Conservation (phyloP, 2,797 vertebrate species). For the Cynodonichthys magdalenae region DNA sequence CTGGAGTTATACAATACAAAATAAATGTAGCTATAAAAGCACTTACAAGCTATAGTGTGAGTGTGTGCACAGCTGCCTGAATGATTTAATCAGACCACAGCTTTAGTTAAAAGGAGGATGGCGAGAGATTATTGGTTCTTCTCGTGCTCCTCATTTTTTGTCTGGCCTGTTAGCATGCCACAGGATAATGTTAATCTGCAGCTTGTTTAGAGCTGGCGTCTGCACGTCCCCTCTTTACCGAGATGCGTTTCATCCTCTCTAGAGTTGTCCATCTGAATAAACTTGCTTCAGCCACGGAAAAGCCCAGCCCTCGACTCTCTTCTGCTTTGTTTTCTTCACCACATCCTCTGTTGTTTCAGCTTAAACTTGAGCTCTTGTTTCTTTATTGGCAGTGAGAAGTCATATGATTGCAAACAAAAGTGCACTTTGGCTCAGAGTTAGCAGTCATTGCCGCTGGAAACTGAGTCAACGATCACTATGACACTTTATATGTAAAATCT, state of each 20-base stretch:
- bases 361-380: background rate
- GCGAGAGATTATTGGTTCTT: constrained; percentile 27
- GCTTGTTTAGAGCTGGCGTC: background rate
- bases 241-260: constrained; percentile 1
- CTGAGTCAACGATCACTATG: constrained; percentile 69
- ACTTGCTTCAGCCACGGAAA: constrained; percentile 7
- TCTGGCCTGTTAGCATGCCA: constrained; percentile 23
- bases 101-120: constrained; percentile 36
- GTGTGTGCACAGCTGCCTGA: constrained; percentile 8
- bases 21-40: constrained; percentile 19
- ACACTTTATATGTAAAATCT: constrained; percentile 64
- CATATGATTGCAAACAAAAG: constrained; percentile 13
- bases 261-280: background rate
- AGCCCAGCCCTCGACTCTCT: background rate
- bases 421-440: constrained; percentile 23
- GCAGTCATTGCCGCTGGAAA: constrained; percentile 56
- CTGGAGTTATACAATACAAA: constrained; percentile 25
- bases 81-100: constrained; percentile 42
- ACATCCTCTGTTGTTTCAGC: constrained; percentile 31
- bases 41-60: constrained; percentile 2
- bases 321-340: constrained; percentile 22
- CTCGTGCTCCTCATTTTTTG: constrained; percentile 26
- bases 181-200: constrained; percentile 8
- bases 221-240: constrained; percentile 9
- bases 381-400: constrained; percentile 4